Conservation (phyloP, 2,797 vertebrate species). For the Clarias fuscus region DNA sequence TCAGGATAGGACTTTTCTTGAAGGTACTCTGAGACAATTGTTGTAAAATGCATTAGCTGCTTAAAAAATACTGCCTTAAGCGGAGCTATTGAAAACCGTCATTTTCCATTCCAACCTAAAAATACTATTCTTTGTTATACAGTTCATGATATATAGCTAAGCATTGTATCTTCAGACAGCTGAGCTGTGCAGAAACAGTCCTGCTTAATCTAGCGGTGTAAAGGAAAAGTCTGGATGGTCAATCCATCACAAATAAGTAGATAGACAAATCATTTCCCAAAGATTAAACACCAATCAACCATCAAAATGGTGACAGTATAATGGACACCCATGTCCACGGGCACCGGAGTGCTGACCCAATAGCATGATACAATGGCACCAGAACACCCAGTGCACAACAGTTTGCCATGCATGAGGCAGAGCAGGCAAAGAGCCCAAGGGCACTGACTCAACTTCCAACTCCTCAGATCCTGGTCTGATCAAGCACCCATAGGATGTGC, state of each 20-base stretch:
- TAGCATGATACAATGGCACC: no score
- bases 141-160: conserved; percentile 64
- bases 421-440: no score
- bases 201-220: conserved; percentile 48
- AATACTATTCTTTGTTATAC: conserved; percentile 64
- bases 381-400: no score
- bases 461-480: no score
- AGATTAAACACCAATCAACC: neutral
- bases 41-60: neutral
- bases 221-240: conserved; percentile 31
- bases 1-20: neutral
- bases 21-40: conserved; percentile 1
- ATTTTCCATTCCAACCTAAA: conserved; percentile 69
- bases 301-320: neutral
- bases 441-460: no score
- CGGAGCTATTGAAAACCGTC: conserved; percentile 76
- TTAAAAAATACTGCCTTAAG: neutral
- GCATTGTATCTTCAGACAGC: conserved; percentile 39
- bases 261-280: neutral
- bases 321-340: no score
- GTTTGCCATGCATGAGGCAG: no score
- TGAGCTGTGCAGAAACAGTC: conserved; percentile 34
- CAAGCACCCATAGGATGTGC: no score
- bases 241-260: neutral
- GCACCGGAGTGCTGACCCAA: no score